A percentile compares a stretch with the other conserved stretches of the same genome.
Evolutionary conservation across 2,797 vertebrate genomes (phyloP).

Genomic region (Poeciliopsis presidionis): DNA sequence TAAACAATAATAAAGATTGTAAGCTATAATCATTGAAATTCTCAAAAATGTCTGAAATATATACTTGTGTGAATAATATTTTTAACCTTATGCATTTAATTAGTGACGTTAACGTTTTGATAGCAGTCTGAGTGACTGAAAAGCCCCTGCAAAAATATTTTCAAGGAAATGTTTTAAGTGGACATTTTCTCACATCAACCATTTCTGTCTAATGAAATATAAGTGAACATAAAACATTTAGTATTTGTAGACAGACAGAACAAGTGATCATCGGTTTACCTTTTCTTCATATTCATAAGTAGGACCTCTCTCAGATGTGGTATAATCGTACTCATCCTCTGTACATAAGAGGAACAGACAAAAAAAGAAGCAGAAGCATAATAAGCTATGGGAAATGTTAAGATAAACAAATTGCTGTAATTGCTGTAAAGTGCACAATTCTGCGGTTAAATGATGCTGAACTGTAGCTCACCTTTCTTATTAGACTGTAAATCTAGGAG

Average conservation of each 20-base stretch:
- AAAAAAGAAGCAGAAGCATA: constrained; percentile 7
- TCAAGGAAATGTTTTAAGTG: not conserved
- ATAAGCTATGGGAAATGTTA: constrained; percentile 9
- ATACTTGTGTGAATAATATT: not conserved
- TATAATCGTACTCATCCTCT: constrained; percentile 84
- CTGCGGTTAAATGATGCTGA: not conserved
- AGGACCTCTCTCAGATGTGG: constrained; percentile 80
- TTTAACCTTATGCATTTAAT: not conserved
- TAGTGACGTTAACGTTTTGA: not conserved
- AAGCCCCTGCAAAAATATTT: not conserved
- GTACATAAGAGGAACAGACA: constrained; percentile 45
- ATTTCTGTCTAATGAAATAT: not conserved
- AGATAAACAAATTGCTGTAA: not conserved
- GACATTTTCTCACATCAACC: not conserved
- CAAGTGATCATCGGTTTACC: constrained; percentile 62
- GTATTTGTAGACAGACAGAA: not conserved
- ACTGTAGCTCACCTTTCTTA: constrained; percentile 81
- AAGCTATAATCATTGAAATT: not conserved
- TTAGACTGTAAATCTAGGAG: constrained; percentile 80
- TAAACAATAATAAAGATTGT: not conserved
- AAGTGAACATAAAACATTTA: not conserved
- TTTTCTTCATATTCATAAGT: constrained; percentile 87
- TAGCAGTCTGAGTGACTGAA: not conserved
- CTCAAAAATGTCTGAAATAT: not conserved
- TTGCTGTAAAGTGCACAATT: not conserved